Base-by-base conservation (phyloP, 2,888 invertebrate species). In the Sicus ferrugineus region DNA sequence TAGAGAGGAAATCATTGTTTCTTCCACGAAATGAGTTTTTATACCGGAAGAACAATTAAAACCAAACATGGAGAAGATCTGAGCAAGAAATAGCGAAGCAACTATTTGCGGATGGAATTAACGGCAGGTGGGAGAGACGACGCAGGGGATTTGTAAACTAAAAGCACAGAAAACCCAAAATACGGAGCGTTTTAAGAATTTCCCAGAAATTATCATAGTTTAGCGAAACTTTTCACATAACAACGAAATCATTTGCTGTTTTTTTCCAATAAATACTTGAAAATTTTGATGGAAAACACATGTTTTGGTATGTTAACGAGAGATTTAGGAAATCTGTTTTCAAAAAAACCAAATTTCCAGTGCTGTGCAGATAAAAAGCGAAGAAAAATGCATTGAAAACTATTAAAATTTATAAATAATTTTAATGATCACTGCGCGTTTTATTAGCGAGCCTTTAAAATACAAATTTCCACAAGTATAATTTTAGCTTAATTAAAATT, bases 221-320 rank as follows among this genome's bases (percentile, higher is more conserved):
- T n/a, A 42, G 42, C 14, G 5, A 16, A 4, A 42, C 48, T 62
- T 62, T 34, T 46, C 46, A 46, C 9, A 48, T 62, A 28, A 62
- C 46, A 48, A 62, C 48, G 62, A 48, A 34, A 11, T 26, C 16
- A 7, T 0, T 16, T 62, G 46, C 34, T 48, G 23, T 21, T 48
- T 58, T 2, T 58, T 58, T 7, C 21, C 23, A 23, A n/a, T n/a
- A n/a, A n/a, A n/a, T n/a, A n/a, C n/a, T n/a, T n/a, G n/a, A n/a
- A n/a, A n/a, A n/a, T 42, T 42, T 21, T 26, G 38, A 19, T 48
- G 28, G 30, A n/a, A 62, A 62, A 48, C 62, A 62, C 26, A 62
- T 62, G 62, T 62, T 48, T 48, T 16, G n/a, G 4, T 9, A 62
- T 28, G 28, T 14, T 19, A 21, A n/a, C 2, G n/a, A n/a, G n/a